Percentiles rank a stretch among this genome's conserved stretches.
phyloP scores from a whole-genome alignment of 1,140 invertebrate species.

The Scaptomyza montana region DNA sequence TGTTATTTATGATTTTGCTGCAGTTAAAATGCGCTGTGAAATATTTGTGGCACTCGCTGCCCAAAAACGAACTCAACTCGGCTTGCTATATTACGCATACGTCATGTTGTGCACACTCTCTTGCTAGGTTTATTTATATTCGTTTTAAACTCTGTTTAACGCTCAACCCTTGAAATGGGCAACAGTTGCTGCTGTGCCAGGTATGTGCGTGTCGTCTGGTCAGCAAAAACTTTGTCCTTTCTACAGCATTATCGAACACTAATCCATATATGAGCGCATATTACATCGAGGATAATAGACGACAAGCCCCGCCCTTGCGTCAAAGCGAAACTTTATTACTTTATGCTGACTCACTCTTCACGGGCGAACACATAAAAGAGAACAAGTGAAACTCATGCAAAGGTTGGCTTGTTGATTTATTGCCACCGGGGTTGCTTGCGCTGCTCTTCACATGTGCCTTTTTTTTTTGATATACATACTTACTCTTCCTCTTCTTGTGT shows the following conservation, averaged over 20 bases:
- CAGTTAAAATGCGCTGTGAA: conserved; percentile 78
- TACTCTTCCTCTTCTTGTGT: background rate
- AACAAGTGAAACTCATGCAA: conserved; percentile 74
- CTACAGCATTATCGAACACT: conserved; percentile 67
- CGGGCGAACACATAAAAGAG: conserved; percentile 1
- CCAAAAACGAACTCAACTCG: conserved; percentile 17
- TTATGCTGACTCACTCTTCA: conserved; percentile 68
- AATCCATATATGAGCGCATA: conserved; percentile 72
- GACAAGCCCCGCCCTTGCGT: background rate
- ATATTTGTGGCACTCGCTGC: conserved; percentile 42
- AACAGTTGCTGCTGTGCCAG: conserved; percentile 33
- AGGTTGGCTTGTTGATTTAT: conserved; percentile 80
- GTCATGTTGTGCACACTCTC: conserved; percentile 44
- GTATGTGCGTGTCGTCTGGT: conserved; percentile 1
- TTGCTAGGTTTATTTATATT: conserved; percentile 14
- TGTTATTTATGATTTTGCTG: conserved; percentile 82
- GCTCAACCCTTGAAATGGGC: background rate
- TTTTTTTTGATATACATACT: conserved; percentile 6
- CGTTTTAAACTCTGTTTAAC: background rate
- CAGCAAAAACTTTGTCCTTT: conserved; percentile 31
- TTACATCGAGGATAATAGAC: conserved; percentile 59
- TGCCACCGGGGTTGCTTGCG: conserved; percentile 37
- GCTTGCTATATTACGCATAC: conserved; percentile 45
- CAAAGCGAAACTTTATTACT: conserved; percentile 68
- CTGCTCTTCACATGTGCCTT: conserved; percentile 51